Percentiles rank a stretch among this genome's conserved stretches.
Evolutionary conservation across 2,797 vertebrate species (phyloP).

Genomic region (Rhinatrema bivittatum): DNA sequence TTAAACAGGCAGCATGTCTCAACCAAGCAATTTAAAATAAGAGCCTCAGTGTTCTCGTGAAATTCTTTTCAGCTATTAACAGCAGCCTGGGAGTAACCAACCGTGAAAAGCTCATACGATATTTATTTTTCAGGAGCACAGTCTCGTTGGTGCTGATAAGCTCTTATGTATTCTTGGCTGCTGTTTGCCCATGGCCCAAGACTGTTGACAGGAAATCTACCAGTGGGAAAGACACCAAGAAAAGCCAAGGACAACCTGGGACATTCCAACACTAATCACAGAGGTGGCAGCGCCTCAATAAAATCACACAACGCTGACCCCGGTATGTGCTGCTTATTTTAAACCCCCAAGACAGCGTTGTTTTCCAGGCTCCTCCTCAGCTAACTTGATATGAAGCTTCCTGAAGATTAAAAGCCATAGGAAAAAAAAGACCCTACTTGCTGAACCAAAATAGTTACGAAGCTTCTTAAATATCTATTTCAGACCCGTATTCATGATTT

Average conservation of each 20-base stretch:
- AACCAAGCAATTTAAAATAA: conserved; percentile 42
- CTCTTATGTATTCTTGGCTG: conserved; percentile 26
- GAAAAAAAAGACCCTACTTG: too few relatives aligned
- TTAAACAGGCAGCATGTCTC: conserved; percentile 25
- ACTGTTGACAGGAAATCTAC: conserved; percentile 28
- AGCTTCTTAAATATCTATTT: too few relatives aligned
- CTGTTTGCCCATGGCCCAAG: conserved; percentile 33
- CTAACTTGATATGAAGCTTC: too few relatives aligned
- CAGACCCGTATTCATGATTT: too few relatives aligned
- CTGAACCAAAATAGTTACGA: too few relatives aligned
- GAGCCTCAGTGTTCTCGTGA: conserved; percentile 21
- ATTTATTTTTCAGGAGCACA: conserved; percentile 39
- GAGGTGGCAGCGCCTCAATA: conserved; percentile 34
- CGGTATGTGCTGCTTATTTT: too few relatives aligned
- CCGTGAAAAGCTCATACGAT: conserved; percentile 38
- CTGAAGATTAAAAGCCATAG: too few relatives aligned
- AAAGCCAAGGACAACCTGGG: conserved; percentile 38
- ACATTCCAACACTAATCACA: conserved; percentile 48
- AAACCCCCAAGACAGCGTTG: too few relatives aligned
- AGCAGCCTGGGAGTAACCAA: conserved; percentile 30
- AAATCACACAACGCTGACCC: conserved; percentile 22
- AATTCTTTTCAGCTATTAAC: conserved; percentile 43
- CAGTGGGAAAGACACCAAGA: conserved; percentile 34
- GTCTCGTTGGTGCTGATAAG: conserved; percentile 34
- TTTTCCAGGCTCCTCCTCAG: too few relatives aligned